These are phyloP conservation scores for Cremastinae sp. DNA, from an alignment of 2,888 invertebrate species.

Conservation along the genomic window DNA sequence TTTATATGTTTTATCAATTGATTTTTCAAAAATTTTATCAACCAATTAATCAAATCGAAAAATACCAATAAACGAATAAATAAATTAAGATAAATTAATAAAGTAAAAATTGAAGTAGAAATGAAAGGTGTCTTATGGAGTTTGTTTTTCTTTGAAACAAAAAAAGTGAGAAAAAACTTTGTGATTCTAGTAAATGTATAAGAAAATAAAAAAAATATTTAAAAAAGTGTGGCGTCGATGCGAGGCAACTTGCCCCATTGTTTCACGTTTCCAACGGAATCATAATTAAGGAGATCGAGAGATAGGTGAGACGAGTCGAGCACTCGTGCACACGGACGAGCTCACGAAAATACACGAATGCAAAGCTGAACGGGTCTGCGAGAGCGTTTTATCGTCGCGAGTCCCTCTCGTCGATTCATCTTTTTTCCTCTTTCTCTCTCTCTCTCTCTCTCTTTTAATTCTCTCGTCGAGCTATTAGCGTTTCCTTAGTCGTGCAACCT, in stretches of 20 bases:
- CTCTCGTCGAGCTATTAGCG: conserved; percentile 17
- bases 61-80: too few relatives aligned
- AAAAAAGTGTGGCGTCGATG: conserved; percentile 17
- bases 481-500: not conserved
- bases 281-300: conserved; percentile 73
- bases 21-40: too few relatives aligned
- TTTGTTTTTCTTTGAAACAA: too few relatives aligned
- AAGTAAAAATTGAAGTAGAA: too few relatives aligned
- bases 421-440: conserved; percentile 5
- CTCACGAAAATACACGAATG: not conserved
- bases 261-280: conserved; percentile 72
- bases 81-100: too few relatives aligned
- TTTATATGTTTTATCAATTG: too few relatives aligned
- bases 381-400: conserved; percentile 46
- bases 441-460: conserved; percentile 2
- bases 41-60: too few relatives aligned
- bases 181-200: too few relatives aligned
- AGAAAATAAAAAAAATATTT: conserved; percentile 19
- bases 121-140: too few relatives aligned
- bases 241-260: conserved; percentile 65
- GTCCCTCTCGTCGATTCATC: conserved; percentile 7
- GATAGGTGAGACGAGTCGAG: conserved; percentile 69
- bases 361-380: conserved; percentile 15
- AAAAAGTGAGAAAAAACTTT: not conserved
- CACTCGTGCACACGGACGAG: conserved; percentile 29